phyloP scores from a whole-genome alignment of 2,888 invertebrate genomes.

The Drosophila picticornis region DNA sequence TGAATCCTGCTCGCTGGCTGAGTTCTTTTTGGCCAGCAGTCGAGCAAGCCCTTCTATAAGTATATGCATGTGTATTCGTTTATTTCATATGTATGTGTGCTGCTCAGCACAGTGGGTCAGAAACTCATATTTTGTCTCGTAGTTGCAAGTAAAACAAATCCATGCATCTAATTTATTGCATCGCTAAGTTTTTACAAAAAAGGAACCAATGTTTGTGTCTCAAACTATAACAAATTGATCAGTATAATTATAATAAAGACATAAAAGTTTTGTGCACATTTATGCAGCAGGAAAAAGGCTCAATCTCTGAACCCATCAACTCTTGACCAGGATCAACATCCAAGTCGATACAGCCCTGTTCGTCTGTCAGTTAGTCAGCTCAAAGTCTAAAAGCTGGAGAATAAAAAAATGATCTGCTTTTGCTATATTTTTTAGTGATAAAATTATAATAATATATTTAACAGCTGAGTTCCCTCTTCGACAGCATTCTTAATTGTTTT shows the following conservation, averaged over 20 bases:
- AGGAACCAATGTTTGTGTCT: not conserved
- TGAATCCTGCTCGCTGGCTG: not conserved
- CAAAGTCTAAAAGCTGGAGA: not conserved
- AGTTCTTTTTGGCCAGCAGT: slow-evolving; percentile 37
- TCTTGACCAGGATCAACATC: not conserved
- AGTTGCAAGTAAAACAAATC: not conserved
- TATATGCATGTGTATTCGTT: slow-evolving; percentile 5
- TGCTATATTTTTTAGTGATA: not conserved
- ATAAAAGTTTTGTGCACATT: not conserved
- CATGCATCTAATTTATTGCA: not conserved
- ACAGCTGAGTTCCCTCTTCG: not conserved
- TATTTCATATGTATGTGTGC: slow-evolving; percentile 9
- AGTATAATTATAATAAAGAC: not conserved
- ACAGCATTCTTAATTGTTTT: not conserved
- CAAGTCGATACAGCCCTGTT: not conserved
- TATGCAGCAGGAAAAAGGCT: not conserved
- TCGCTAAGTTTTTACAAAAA: not conserved
- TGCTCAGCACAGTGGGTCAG: slow-evolving; percentile 20
- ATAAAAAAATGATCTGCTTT: too few relatives aligned
- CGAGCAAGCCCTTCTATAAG: not conserved
- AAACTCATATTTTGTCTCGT: not conserved
- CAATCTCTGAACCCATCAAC: not conserved
- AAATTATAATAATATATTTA: not conserved
- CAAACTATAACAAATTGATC: not conserved
- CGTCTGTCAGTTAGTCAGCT: not conserved